Percentiles rank a stretch among this genome's conserved stretches.
phyloP scores from a whole-genome alignment of 2,797 vertebrate species.

The Arctocebus calabarensis region DNA sequence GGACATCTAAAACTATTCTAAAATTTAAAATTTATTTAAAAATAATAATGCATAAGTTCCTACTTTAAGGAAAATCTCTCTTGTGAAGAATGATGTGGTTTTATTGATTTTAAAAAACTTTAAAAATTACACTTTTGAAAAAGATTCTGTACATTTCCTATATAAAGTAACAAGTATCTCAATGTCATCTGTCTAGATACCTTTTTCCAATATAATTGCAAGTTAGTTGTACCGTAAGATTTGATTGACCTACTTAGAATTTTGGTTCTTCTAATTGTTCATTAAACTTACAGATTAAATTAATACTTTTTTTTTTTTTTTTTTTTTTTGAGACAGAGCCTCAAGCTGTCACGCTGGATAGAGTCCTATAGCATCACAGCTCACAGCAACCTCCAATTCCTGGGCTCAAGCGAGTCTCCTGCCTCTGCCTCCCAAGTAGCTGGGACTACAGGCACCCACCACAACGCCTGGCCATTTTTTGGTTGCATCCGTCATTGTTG shows the following conservation, averaged over 20 bases:
- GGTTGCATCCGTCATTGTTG: too few species aligned
- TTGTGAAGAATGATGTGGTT: slow-evolving; percentile 2
- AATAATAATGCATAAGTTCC: not conserved
- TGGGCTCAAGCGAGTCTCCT: too few species aligned
- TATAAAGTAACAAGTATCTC: slow-evolving; percentile 24
- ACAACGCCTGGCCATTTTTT: too few species aligned
- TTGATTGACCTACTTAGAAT: slow-evolving; percentile 68
- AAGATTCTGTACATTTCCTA: slow-evolving; percentile 27
- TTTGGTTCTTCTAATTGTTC: slow-evolving; percentile 50
- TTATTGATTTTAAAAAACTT: slow-evolving; percentile 54
- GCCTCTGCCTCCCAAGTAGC: too few species aligned
- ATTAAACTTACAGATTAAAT: slow-evolving; percentile 75
- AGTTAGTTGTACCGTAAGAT: slow-evolving; percentile 48
- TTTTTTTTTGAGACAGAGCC: too few species aligned
- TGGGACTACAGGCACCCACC: too few species aligned
- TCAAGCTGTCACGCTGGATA: too few species aligned
- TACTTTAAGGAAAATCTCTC: not conserved
- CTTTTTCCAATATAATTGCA: slow-evolving; percentile 25
- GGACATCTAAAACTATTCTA: slow-evolving; percentile 15
- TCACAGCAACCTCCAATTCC: too few species aligned
- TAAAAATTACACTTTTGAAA: not conserved
- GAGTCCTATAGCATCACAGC: too few species aligned
- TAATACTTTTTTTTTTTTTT: slow-evolving; percentile 29
- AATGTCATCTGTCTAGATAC: slow-evolving; percentile 39
- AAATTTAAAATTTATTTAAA: not conserved